phyloP scores from a whole-genome alignment of 2,797 vertebrate genomes.

The Coluber constrictor region DNA sequence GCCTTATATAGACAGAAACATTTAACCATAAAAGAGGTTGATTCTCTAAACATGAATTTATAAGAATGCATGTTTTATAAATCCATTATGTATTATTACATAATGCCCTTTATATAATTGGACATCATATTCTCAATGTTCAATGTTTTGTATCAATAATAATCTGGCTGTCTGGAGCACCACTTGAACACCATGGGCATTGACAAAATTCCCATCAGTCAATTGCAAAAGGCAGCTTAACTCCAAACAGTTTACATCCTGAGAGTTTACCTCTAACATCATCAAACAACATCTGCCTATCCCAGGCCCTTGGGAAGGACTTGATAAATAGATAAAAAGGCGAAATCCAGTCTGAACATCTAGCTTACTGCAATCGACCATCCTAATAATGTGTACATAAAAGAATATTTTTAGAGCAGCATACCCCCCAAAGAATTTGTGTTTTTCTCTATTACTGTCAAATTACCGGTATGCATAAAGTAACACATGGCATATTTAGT shows the following conservation, averaged over 20 bases:
- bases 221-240: not conserved
- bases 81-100: not conserved
- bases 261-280: not conserved
- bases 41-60: not conserved
- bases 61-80: not conserved
- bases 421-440: not conserved
- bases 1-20: not conserved
- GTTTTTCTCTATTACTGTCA: not conserved
- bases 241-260: not conserved
- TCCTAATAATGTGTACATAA: not conserved
- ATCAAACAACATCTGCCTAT: not conserved
- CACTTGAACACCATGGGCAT: not conserved
- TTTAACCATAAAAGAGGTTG: not conserved
- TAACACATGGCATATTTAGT: not conserved
- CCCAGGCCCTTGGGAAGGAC: not conserved
- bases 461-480: not conserved
- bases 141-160: not conserved
- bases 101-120: not conserved
- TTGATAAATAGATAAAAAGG: not conserved
- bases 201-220: not conserved
- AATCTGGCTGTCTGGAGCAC: not conserved
- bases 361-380: not conserved
- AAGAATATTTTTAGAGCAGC: not conserved
- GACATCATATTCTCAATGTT: not conserved
- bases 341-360: not conserved